These are phyloP conservation scores for Rousettus madagascariensis DNA, from an alignment of 2,797 vertebrate genomes.

Conservation along the genomic window DNA sequence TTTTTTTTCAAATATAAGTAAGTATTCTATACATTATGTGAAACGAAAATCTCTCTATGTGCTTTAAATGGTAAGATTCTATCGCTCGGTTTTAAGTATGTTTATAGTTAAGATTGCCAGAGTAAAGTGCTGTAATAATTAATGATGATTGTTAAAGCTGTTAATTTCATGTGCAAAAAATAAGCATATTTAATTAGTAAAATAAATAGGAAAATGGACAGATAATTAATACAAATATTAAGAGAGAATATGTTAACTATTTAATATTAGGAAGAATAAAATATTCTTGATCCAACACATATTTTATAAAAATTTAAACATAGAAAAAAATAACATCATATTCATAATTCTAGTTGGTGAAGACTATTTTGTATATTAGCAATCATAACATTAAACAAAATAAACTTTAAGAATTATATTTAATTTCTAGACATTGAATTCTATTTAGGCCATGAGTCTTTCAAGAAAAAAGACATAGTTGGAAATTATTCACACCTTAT, in stretches of 20 bases:
- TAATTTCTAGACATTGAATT: slow-evolving; percentile 40
- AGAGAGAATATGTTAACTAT: not conserved
- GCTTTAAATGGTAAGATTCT: slow-evolving; percentile 20
- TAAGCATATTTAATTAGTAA: not conserved
- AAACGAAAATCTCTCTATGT: not conserved
- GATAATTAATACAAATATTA: slow-evolving; percentile 29
- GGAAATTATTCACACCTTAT: slow-evolving; percentile 36
- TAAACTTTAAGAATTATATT: slow-evolving; percentile 34
- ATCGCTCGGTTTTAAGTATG: not conserved
- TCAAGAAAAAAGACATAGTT: slow-evolving; percentile 28
- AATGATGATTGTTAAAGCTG: not conserved
- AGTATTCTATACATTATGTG: not conserved
- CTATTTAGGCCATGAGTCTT: not conserved
- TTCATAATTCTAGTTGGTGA: not conserved
- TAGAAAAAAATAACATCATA: not conserved
- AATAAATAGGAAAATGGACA: slow-evolving; percentile 1
- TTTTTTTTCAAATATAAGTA: not conserved
- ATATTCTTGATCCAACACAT: slow-evolving; percentile 4
- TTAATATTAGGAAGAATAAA: not conserved
- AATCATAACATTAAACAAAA: slow-evolving; percentile 42
- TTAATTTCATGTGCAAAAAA: not conserved
- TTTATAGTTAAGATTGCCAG: slow-evolving; percentile 21
- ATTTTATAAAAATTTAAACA: slow-evolving; percentile 53
- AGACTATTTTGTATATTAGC: not conserved
- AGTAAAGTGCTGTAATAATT: slow-evolving; percentile 18